Conservation (phyloP, 2,888 invertebrate species). For the Caenorhabditis imperialis region DNA sequence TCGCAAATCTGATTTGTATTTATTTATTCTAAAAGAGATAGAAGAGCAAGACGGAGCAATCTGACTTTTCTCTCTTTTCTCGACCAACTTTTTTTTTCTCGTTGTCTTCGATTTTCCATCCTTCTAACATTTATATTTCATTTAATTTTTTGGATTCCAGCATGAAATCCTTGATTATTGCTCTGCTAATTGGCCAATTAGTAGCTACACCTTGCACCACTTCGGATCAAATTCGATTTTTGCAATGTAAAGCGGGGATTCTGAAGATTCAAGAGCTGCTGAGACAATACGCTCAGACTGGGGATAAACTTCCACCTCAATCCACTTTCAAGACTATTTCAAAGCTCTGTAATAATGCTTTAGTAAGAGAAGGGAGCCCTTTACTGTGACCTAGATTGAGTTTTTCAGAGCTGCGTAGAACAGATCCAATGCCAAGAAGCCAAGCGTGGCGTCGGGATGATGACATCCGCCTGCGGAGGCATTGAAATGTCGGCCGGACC, state of each 20-base stretch:
- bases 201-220: constrained; percentile 37
- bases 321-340: constrained; percentile 30
- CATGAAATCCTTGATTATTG: no score
- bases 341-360: constrained; percentile 12
- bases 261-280: constrained; percentile 35
- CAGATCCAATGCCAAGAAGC: constrained; percentile 28
- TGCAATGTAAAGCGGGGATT: constrained; percentile 38
- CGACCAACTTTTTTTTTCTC: no score
- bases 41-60: no score
- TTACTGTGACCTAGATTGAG: background rate
- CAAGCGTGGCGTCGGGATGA: constrained; percentile 25
- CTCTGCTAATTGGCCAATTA: no score
- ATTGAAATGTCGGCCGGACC: constrained; percentile 39
- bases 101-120: no score
- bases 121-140: no score
- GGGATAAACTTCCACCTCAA: constrained; percentile 2
- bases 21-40: no score
- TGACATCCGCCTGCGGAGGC: constrained; percentile 25
- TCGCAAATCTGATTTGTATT: no score
- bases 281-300: constrained; percentile 6
- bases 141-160: no score
- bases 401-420: constrained; percentile 18
- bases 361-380: constrained; percentile 10
- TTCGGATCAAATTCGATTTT: constrained; percentile 33
- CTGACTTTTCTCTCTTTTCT: no score